These are phyloP conservation scores for Promerops cafer DNA, from an alignment of 2,113 vertebrate genomes.

Conservation along the genomic window DNA sequence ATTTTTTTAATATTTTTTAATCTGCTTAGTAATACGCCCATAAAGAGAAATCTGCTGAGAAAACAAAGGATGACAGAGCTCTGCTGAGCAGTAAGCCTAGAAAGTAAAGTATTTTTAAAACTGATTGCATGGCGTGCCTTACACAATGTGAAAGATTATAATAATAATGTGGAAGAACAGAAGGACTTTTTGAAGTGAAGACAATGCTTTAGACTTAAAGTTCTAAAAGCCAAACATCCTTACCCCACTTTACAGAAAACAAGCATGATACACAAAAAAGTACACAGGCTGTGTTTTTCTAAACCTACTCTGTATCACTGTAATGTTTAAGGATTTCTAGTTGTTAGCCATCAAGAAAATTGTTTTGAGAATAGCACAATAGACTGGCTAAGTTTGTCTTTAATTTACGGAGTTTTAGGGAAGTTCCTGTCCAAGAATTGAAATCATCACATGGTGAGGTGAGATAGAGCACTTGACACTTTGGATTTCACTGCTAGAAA, in stretches of 20 bases:
- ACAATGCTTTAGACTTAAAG: background rate
- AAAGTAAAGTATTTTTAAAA: background rate
- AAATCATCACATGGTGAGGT: background rate
- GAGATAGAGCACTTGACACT: background rate
- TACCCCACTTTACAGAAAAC: background rate
- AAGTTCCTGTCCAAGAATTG: background rate
- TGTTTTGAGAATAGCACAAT: background rate
- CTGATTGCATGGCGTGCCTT: background rate
- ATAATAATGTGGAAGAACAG: background rate
- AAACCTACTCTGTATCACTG: background rate
- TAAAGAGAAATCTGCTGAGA: background rate
- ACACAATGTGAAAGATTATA: background rate
- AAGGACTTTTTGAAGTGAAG: background rate
- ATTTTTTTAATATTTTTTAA: background rate
- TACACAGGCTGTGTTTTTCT: background rate
- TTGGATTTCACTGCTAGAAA: slow-evolving; percentile 23
- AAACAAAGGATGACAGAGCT: background rate
- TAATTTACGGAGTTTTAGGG: background rate
- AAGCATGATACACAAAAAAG: background rate
- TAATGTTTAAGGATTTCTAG: background rate
- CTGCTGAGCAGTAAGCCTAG: background rate
- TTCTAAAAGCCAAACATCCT: background rate
- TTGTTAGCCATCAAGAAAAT: background rate
- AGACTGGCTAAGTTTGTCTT: background rate
- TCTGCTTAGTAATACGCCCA: background rate